Evolutionary conservation across 2,113 vertebrate species (phyloP).

Genomic region (Bufo bufo): DNA sequence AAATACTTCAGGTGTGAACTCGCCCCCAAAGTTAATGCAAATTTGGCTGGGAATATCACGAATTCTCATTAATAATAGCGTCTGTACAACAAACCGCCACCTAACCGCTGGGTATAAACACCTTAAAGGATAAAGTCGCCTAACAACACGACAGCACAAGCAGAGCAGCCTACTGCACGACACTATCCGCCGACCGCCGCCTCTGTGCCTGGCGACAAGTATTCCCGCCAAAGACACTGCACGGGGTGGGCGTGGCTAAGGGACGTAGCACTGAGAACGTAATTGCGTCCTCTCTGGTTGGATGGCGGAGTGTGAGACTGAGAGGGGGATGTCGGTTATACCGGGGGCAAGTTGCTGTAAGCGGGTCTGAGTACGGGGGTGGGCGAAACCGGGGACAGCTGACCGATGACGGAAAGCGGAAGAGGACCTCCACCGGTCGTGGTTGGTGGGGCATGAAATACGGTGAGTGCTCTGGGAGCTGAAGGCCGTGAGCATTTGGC

Average conservation of each 20-base stretch:
- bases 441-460: not conserved
- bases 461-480: not conserved
- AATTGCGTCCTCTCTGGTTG: conserved; percentile 7
- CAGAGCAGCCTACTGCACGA: no score
- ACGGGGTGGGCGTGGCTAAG: not conserved
- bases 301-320: not conserved
- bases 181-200: not conserved
- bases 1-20: no score
- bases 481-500: not conserved
- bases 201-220: not conserved
- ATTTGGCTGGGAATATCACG: no score
- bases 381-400: not conserved
- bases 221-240: conserved; percentile 32
- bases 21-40: no score
- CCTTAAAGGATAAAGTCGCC: no score
- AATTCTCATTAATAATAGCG: no score
- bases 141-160: no score
- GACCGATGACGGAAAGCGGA: not conserved
- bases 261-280: not conserved
- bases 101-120: no score
- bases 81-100: no score
- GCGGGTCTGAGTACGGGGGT: not conserved
- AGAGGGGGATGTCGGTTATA: not conserved
- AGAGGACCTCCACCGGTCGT: not conserved
- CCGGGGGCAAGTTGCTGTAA: not conserved